Evolutionary conservation across 2,888 invertebrate species (phyloP), one percentile per base, ranked within the genome.

Genomic region (Spilarctia lutea): DNA sequence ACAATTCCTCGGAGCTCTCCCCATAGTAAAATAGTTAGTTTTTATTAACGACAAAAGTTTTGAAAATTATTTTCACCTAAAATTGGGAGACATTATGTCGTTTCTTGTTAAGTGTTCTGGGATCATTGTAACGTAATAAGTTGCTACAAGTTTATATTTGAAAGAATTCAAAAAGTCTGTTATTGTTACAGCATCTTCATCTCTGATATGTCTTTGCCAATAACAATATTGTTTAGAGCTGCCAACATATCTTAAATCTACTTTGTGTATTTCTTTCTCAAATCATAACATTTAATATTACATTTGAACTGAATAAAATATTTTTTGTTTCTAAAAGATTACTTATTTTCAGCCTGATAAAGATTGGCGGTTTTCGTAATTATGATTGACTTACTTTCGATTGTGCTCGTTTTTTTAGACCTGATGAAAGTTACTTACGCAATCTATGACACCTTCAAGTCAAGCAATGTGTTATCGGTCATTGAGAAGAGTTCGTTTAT

Each of bases 211-310:
- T 11, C 68, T 30, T 13, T 30, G 45, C 45, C 45, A 68, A 68
- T 20, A 33, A 68, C 30, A 30, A 68, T 45, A 13, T 24, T 6
- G 33, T 7, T 16, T 6, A 68, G 48, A 33, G 48, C 33, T 68
- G 48, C 68, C 68, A 68, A 68, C 68, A 33, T 68, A 68, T 68
- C 48, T 68, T 30, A 27, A 48, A 30, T 20, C 33, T 48, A 30
- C 33, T 65, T 27, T 35, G 33, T 48, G 2, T 65, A 11, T 39
- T 11, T 48, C 30, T n/a, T 65, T 20, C 30, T 18, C 7, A 4
- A 63, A 18, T 30, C 18, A 2, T 30, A 30, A 30, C 16, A 30
- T 16, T 63, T 30, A 30, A 16, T 18, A 16, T 1, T 18, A 18
- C 18, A 30, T 8, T 13, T 2, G 18, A 63, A 63, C 8, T 63